Percentiles rank a stretch among this genome's conserved stretches.
These are phyloP conservation scores for Cybosia mesomella DNA, from an alignment of 2,888 invertebrate species.

Conservation along the genomic window DNA sequence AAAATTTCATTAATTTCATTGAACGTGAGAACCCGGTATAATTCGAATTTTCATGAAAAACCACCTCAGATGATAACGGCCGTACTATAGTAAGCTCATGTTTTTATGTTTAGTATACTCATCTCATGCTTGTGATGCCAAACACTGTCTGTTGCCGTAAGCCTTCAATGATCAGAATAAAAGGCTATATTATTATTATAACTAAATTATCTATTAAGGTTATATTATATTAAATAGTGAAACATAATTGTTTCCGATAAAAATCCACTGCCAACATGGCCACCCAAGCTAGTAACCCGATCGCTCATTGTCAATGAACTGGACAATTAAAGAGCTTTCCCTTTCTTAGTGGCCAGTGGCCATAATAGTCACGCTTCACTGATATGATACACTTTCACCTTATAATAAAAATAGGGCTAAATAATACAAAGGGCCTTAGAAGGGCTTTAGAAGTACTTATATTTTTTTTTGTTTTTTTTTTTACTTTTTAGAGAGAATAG, in stretches of 20 bases:
- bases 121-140: too few species aligned
- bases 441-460: neutral
- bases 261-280: constrained; percentile 16
- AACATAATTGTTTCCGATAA: neutral
- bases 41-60: neutral
- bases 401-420: constrained; percentile 21
- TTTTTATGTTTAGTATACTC: too few species aligned
- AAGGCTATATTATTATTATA: too few species aligned
- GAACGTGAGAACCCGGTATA: neutral
- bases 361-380: constrained; percentile 35
- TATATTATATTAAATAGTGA: too few species aligned
- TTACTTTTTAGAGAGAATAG: too few species aligned
- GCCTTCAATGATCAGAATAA: too few species aligned
- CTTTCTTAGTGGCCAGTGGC: constrained; percentile 31
- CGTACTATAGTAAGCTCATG: too few species aligned
- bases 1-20: too few species aligned
- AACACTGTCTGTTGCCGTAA: too few species aligned
- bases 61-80: neutral
- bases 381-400: constrained; percentile 55
- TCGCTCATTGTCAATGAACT: constrained; percentile 31
- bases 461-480: neutral
- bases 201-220: too few species aligned
- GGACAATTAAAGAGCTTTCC: constrained; percentile 53
- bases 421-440: constrained; percentile 7
- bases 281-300: constrained; percentile 31